Conservation (phyloP, 2,113 vertebrate species). For the Notarius lentiginosus region DNA sequence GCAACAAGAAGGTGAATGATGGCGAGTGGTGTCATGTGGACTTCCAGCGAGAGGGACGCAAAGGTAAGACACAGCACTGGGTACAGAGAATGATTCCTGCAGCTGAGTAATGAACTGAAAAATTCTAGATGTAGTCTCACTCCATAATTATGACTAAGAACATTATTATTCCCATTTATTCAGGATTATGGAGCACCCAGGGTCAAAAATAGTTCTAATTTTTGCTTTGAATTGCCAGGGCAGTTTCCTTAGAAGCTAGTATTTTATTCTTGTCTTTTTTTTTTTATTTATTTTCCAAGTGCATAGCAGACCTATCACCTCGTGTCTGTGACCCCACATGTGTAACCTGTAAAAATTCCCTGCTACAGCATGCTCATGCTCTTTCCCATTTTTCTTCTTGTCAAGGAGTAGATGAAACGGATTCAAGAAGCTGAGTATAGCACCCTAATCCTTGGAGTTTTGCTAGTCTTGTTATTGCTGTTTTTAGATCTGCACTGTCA, state of each 20-base stretch:
- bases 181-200: neutral
- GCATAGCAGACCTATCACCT: too few relatives aligned
- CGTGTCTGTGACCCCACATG: neutral
- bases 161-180: neutral
- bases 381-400: neutral
- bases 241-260: neutral
- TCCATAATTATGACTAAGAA: neutral
- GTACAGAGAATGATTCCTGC: neutral
- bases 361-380: neutral
- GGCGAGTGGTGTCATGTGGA: slow-evolving; percentile 95
- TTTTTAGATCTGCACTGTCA: neutral
- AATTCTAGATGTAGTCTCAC: neutral
- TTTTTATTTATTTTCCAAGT: neutral
- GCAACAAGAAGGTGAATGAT: slow-evolving; percentile 82
- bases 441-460: neutral
- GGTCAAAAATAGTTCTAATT: neutral
- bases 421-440: neutral
- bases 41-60: slow-evolving; percentile 88
- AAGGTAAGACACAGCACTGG: slow-evolving; percentile 70
- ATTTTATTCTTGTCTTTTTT: neutral
- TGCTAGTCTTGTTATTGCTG: slow-evolving; percentile 1
- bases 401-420: neutral
- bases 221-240: neutral
- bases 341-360: neutral
- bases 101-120: neutral